A percentile compares a stretch with the other conserved stretches of the same genome.
Evolutionary conservation across 2,113 vertebrate species (phyloP).

Genomic region (Heloderma charlesbogerti): DNA sequence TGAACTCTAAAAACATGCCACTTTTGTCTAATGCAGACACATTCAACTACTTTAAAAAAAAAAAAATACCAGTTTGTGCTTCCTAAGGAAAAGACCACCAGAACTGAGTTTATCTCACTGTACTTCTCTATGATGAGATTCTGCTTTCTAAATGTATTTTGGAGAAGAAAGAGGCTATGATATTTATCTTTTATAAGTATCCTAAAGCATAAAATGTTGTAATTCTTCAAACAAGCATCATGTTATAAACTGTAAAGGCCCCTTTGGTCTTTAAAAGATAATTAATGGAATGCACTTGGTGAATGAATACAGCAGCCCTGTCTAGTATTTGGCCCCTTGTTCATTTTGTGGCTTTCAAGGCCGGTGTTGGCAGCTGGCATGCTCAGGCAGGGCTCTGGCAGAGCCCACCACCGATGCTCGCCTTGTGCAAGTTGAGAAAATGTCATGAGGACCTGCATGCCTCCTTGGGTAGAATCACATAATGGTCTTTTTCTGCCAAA

Average conservation of each 20-base stretch:
- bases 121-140: fast-evolving
- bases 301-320: not conserved
- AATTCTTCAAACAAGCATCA: not conserved
- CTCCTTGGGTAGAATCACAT: not conserved
- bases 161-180: not conserved
- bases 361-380: not conserved
- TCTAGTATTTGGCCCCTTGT: not conserved
- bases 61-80: not conserved
- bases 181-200: not conserved
- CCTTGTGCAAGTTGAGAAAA: not conserved
- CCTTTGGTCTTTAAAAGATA: not conserved
- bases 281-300: not conserved
- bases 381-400: not conserved
- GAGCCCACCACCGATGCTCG: too few species aligned
- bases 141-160: not conserved
- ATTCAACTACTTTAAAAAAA: not conserved
- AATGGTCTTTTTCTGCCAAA: not conserved
- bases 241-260: not conserved
- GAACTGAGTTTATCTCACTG: not conserved
- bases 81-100: not conserved
- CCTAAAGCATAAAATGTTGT: not conserved
- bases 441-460: not conserved
- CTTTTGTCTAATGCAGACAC: not conserved
- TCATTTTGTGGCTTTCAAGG: not conserved
- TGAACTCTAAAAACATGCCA: not conserved